Evolutionary conservation across 2,113 vertebrate species (phyloP), one percentile per base, ranked within the genome.

Genomic region (Lichenostomus cassidix): DNA sequence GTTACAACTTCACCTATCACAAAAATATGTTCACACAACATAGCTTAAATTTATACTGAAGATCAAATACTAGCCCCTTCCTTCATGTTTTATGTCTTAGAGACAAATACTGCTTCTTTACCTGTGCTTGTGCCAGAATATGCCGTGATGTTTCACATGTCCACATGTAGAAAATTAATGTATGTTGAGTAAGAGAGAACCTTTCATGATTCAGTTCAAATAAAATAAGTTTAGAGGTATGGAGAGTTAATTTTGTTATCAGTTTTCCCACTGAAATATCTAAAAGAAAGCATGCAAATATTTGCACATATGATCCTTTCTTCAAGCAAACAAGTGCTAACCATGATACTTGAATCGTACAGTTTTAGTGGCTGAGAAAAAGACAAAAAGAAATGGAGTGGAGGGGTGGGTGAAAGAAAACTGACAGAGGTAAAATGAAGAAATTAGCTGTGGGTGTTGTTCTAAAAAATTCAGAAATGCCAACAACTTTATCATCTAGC

Each of bases 341-440:
- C 8, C 9, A 53, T 24, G 27, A 9, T 37, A 87, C 50, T 49
- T 87, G 17, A 84, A 44, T 24, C 49, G 5, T 5, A 39, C 71
- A 29, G 7, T 71, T 80, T 75, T 60, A 65, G 20, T 46, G 8
- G 5, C 24, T 52, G 28, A 77, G 50, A 76, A 83, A 19, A 63
- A 56, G 10, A 37, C 6, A 42, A 39, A 71, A 86, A 15, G 6
- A 49, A 50, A 63, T 11, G 5, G 10, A 3, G 7, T 0, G 0
- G 5, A 15, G 3, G 3, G 12, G 3, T 20, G 12, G 5, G 15
- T 5, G 15, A 35, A 63, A 47, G 8, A 46, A 82, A 82, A 41
- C 8, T 23, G 7, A 14, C 46, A n/a, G 46, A 53, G 19, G 58
- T 10, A 79, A 74, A 87, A 88, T 27, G 0, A 65, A 75, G 56